These are phyloP conservation scores for Trachymyrmex septentrionalis DNA, from an alignment of 1,140 invertebrate genomes.

Conservation along the genomic window DNA sequence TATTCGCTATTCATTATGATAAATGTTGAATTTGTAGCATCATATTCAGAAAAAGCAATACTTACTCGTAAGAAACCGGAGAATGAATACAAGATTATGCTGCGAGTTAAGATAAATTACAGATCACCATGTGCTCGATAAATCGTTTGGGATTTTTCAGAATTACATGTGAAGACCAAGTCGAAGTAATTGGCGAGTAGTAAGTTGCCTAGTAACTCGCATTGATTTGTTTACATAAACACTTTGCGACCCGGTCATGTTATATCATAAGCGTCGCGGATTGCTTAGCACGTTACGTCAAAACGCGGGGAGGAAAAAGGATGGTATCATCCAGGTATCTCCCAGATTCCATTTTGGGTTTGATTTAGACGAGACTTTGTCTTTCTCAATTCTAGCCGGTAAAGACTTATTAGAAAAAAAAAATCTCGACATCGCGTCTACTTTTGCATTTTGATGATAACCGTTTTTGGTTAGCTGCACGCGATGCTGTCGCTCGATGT, in stretches of 20 bases:
- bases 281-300: slow-evolving; percentile 49
- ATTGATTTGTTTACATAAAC: slow-evolving; percentile 31
- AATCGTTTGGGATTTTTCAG: slow-evolving; percentile 22
- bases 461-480: neutral
- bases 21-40: neutral
- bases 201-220: neutral
- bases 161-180: neutral
- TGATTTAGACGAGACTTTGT: neutral
- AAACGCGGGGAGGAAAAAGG: neutral
- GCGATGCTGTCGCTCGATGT: neutral
- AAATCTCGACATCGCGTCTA: neutral
- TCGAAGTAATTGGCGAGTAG: neutral
- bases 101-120: neutral
- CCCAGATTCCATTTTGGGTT: neutral
- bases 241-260: neutral
- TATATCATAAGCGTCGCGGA: slow-evolving; percentile 2
- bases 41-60: neutral
- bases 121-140: neutral
- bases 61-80: neutral
- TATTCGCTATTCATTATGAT: neutral
- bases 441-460: neutral
- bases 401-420: neutral
- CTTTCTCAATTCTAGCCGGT: slow-evolving; percentile 6
- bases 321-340: neutral
- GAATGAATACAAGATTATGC: neutral